Base-by-base conservation (phyloP, 2,113 vertebrate species). In the Mixornis gularis region DNA sequence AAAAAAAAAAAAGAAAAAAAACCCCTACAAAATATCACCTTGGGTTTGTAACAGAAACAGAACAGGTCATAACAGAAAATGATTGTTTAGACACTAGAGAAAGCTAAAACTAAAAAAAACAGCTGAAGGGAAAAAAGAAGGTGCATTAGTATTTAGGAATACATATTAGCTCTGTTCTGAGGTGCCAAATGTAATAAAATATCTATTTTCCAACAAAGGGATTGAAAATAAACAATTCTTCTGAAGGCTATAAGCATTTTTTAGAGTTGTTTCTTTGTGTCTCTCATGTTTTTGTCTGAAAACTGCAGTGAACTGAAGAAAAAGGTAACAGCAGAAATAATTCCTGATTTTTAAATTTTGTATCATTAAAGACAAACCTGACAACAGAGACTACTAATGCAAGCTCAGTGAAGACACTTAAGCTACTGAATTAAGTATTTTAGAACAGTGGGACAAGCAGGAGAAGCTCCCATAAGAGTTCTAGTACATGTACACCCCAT, bases 171-270 rank as follows among this genome's bases (percentile, higher is more conserved):
- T 69, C 49, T 85, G 17, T 66, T 95, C 68, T 73, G 41, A 90
- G 53, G 58, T 95, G 77, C 48, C 60, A 62, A 87, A 85, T 90
- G 66, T 41, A n/a, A 91, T 84, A 79, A 95, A 59, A 85, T n/a
- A 86, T 83, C 66, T 94, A 49, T 62, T 91, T 87, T 74, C 49
- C 66, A 87, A 66, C n/a, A 81, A 92, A 90, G 21, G 9, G 9
- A 73, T 55, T 49, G 65, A 89, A 93, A 79, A 56, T 16, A 21
- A 91, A 34, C 48, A 84, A 15, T 58, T 79, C 38, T 90, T 76
- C 77, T 94, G 79, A 76, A 90, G 38, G 21, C 30, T 91, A 59
- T 44, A 89, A 88, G 64, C 26, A 84, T 30, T 81, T 86, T 85
- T 71, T 44, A 20, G 76, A 82, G 66, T 87, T 93, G 80, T 82